phyloP scores from a whole-genome alignment of 2,888 invertebrate species.

The Caenorhabditis uteleia region DNA sequence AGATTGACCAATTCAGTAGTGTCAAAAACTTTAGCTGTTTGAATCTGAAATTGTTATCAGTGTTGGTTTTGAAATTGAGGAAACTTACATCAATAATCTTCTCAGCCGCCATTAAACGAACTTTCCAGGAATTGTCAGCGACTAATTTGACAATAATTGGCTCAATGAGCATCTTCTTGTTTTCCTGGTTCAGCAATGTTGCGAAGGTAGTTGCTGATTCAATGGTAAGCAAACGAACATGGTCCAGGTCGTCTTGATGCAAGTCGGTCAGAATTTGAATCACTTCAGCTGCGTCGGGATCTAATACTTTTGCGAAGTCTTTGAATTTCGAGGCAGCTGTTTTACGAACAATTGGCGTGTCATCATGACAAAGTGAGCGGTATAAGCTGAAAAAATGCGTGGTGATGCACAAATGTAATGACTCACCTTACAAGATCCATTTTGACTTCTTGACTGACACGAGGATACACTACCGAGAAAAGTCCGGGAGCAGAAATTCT shows the following conservation, averaged over 20 bases:
- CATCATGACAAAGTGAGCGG: slow-evolving; percentile 93
- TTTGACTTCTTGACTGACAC: slow-evolving; percentile 77
- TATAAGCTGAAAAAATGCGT: slow-evolving; percentile 78
- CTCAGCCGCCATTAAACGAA: slow-evolving; percentile 77
- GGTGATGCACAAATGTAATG: not conserved
- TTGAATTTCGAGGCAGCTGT: slow-evolving; percentile 96
- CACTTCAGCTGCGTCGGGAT: slow-evolving; percentile 91
- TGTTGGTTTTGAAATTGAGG: not conserved
- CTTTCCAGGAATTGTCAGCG: slow-evolving; percentile 78
- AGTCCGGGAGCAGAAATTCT: slow-evolving; percentile 90
- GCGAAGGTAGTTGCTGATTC: slow-evolving; percentile 97
- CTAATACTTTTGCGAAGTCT: slow-evolving; percentile 95
- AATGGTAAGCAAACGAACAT: slow-evolving; percentile 92
- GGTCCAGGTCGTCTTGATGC: slow-evolving; percentile 96
- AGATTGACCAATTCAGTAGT: slow-evolving; percentile 91
- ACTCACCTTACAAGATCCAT: slow-evolving; percentile 73
- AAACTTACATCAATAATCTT: slow-evolving; percentile 73
- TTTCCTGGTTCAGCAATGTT: slow-evolving; percentile 81
- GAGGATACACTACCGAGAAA: slow-evolving; percentile 82
- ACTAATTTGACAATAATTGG: slow-evolving; percentile 90
- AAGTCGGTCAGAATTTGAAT: slow-evolving; percentile 94
- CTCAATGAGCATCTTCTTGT: slow-evolving; percentile 80
- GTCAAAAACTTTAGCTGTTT: slow-evolving; percentile 91
- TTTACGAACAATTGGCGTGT: slow-evolving; percentile 98
- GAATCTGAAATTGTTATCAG: slow-evolving; percentile 75